Evolutionary conservation across 2,888 invertebrate genomes (phyloP), one percentile per base, ranked within the genome.

Genomic region (Troides helena): DNA sequence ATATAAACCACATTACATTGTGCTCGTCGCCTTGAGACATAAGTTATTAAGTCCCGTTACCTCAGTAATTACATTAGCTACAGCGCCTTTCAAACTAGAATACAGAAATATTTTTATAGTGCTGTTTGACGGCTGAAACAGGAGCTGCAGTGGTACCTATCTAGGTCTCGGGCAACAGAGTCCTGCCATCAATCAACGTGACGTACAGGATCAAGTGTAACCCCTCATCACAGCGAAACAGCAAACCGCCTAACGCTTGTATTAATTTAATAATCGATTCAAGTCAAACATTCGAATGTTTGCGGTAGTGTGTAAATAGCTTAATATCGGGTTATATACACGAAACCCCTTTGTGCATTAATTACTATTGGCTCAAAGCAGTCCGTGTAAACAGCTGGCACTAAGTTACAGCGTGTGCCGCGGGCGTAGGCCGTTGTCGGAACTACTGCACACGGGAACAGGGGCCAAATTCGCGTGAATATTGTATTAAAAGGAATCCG

Each of bases 321-420:
- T 70, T 70, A 67, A 70, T 70, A 70, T 70, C 63, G 39, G 59
- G 67, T 67, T 66, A 70, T 67, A 66, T 60, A 63, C 67, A 70
- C 72, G 73, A 74, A 75, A 77, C 74, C 75, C 74, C 77, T 76
- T 76, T 78, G 78, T 75, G 75, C 75, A 77, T 78, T 76, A 78
- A 78, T 76, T 78, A 78, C 71, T 74, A 75, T 76, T 69, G 68
- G 71, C 72, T 71, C 71, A 74, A 68, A 71, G 73, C 72, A 62
- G 43, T 23, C 61, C 67, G 46, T 67, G 70, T 70, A 67, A 67
- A 70, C 67, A 67, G 60, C 67, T 25, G 67, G 63, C 67, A 63
- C 70, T 70, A 70, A 65, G 70, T 67, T 70, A 70, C 61, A 60
- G 53, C 63, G 30, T 59, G 62, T 63, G 70, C 66, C 70, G 62